Evolutionary conservation across 2,888 invertebrate species (phyloP).

Genomic region (Notocelia uddmanniana): DNA sequence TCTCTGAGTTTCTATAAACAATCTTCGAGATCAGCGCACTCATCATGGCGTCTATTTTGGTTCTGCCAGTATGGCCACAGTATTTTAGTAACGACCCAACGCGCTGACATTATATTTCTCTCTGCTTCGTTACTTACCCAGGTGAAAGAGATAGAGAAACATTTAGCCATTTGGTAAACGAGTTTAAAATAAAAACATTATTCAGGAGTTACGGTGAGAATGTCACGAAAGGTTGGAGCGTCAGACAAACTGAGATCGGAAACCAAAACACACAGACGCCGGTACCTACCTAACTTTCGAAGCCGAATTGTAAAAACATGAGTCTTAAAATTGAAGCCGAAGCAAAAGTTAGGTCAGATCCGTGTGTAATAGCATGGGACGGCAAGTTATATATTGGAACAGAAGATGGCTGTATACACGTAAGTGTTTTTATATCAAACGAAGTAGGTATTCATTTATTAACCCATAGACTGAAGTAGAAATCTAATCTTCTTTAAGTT

Average conservation of each 20-base stretch:
- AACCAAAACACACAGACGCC: slow-evolving; percentile 23
- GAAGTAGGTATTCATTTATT: neutral
- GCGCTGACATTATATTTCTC: slow-evolving; percentile 20
- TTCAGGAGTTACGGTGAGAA: slow-evolving; percentile 15
- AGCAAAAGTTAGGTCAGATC: slow-evolving; percentile 70
- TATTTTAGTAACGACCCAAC: slow-evolving; percentile 15
- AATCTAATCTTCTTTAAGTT: neutral
- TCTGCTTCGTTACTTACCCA: neutral
- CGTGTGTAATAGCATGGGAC: slow-evolving; percentile 74
- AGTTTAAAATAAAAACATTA: slow-evolving; percentile 18
- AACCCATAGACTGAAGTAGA: neutral
- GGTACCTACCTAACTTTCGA: neutral
- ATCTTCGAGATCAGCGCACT: slow-evolving; percentile 21
- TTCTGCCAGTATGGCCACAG: neutral
- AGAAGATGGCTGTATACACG: slow-evolving; percentile 73
- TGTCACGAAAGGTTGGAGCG: slow-evolving; percentile 21
- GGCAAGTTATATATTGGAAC: slow-evolving; percentile 71
- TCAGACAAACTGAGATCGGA: slow-evolving; percentile 18
- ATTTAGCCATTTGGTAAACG: neutral
- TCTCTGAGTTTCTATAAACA: slow-evolving; percentile 20
- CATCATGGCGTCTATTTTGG: slow-evolving; percentile 34
- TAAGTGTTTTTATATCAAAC: slow-evolving; percentile 57
- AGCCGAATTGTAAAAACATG: slow-evolving; percentile 56
- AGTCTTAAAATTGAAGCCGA: slow-evolving; percentile 68
- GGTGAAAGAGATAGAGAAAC: slow-evolving; percentile 19